Conservation (phyloP, 1,140 invertebrate genomes). For the Neodiprion pinetum region DNA sequence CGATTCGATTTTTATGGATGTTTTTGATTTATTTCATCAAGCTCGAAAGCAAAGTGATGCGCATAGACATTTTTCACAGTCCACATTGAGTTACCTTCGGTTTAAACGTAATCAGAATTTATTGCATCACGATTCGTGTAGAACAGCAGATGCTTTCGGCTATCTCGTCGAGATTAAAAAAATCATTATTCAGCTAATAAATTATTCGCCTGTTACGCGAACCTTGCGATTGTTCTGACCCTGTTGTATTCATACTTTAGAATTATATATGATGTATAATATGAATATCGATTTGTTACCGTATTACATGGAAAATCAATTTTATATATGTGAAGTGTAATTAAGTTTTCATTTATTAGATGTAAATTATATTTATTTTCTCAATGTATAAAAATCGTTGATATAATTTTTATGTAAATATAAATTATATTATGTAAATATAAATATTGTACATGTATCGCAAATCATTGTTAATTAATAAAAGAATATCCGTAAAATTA, state of each 20-base stretch:
- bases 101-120: neutral
- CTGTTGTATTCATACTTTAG: neutral
- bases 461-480: slow-evolving; percentile 58
- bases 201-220: neutral
- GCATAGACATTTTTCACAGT: too few species aligned
- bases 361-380: slow-evolving; percentile 44
- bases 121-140: neutral
- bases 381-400: slow-evolving; percentile 42
- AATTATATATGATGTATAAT: neutral
- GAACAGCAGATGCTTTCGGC: neutral
- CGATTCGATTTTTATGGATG: neutral
- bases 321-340: slow-evolving; percentile 13
- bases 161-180: neutral
- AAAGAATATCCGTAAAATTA: slow-evolving; percentile 42
- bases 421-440: slow-evolving; percentile 49
- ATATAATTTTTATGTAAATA: slow-evolving; percentile 50
- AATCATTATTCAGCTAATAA: slow-evolving; percentile 4
- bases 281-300: neutral
- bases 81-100: neutral
- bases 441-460: slow-evolving; percentile 47
- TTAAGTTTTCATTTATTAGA: slow-evolving; percentile 43
- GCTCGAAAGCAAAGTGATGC: neutral
- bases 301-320: neutral
- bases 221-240: neutral
- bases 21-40: neutral